Base-by-base conservation (phyloP, 2,888 invertebrate genomes). In the Oegoconia quadripuncta region DNA sequence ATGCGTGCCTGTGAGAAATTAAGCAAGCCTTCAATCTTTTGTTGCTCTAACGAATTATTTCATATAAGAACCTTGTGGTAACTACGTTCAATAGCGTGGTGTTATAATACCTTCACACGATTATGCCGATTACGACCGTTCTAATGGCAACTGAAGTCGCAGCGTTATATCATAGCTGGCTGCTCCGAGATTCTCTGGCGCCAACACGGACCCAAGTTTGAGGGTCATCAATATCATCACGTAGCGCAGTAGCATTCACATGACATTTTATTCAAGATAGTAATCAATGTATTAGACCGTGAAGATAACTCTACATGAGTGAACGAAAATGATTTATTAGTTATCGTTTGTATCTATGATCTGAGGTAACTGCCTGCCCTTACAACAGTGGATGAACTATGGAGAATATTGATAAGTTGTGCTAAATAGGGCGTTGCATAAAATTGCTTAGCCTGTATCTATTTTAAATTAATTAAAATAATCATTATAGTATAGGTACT, bases 1-100 rank as follows among this genome's bases (percentile, higher is more conserved):
- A 69, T 79, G 78, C 82, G 81, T 82, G 82, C 69, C 79, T 76
- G 74, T 82, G 74, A 73, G 77, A 82, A 77, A 79, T 82, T 75
- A 76, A 76, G 74, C 72, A 77, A 81, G 71, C 72, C 72, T 77
- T 74, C 73, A 75, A 74, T 73, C 74, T 81, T 82, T 82, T 80
- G 80, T 83, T 77, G 59, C 66, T 67, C 62, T 65, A 72, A 74
- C 71, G 64, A 72, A 76, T 79, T 69, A 72, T 61, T 75, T 74
- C 73, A 73, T 70, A 65, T 59, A 69, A 70, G 69, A 80, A 78
- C 82, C 83, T 86, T 83, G 84, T 63, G 60, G 67, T 67, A 64
- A 64, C 74, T 59, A 62, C 59, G 68, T 64, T 76, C 73, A 78
- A 76, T 74, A 75, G 69, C 61, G 60, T 61, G 57, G 64, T 68